Evolutionary conservation across 1,140 invertebrate species (phyloP).

Genomic region (Condylostylus longicornis): DNA sequence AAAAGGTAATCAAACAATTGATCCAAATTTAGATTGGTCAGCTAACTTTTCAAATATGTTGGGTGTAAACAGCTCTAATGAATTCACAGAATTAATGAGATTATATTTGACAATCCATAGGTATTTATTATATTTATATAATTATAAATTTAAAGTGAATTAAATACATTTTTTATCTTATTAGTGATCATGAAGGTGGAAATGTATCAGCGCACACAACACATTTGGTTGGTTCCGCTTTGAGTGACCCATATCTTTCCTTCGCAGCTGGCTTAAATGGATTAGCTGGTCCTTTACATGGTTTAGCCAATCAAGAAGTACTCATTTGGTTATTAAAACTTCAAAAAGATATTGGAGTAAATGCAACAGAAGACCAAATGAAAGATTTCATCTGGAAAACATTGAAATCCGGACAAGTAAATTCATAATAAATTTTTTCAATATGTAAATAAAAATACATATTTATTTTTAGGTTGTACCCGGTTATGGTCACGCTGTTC

Average conservation of each 20-base stretch:
- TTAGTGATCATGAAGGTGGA: slow-evolving; percentile 85
- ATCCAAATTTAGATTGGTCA: slow-evolving; percentile 84
- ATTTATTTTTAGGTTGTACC: slow-evolving; percentile 63
- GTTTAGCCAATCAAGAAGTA: slow-evolving; percentile 90
- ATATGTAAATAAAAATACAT: background rate
- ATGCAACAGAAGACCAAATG: slow-evolving; percentile 71
- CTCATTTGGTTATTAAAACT: slow-evolving; percentile 74
- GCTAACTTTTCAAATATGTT: slow-evolving; percentile 87
- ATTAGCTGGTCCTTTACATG: slow-evolving; percentile 87
- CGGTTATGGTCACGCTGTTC: slow-evolving; percentile 92
- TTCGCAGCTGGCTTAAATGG: slow-evolving; percentile 91
- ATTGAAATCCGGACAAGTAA: slow-evolving; percentile 62
- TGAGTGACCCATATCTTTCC: slow-evolving; percentile 88
- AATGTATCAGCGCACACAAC: slow-evolving; percentile 92
- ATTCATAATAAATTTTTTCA: background rate
- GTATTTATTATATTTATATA: slow-evolving; percentile 12
- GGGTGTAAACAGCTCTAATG: slow-evolving; percentile 70
- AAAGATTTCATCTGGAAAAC: slow-evolving; percentile 92
- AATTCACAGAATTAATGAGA: slow-evolving; percentile 86
- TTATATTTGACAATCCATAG: slow-evolving; percentile 90
- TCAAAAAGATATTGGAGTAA: slow-evolving; percentile 60
- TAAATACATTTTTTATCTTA: slow-evolving; percentile 13
- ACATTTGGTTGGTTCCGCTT: slow-evolving; percentile 86
- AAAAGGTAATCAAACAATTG: slow-evolving; percentile 73
- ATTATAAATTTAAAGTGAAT: background rate